Evolutionary conservation across 2,888 invertebrate genomes (phyloP).

Genomic region (Mythimna impura): DNA sequence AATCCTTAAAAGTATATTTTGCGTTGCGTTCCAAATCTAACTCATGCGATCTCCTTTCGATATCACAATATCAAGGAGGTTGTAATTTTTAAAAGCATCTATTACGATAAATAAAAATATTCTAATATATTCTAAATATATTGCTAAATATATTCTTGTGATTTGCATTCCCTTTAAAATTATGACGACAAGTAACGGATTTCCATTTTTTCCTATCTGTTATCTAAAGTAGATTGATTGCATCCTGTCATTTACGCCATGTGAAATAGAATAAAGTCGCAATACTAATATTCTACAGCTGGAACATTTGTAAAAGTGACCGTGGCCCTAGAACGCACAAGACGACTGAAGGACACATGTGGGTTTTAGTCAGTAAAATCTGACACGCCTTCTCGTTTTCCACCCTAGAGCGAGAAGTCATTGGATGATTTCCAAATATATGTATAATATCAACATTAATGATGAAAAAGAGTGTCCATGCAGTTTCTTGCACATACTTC

Average conservation of each 20-base stretch:
- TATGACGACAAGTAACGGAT: neutral
- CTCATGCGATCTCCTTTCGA: too few relatives aligned
- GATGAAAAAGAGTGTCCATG: too few relatives aligned
- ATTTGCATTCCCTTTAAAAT: neutral
- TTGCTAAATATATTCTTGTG: neutral
- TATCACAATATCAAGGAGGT: neutral
- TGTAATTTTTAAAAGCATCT: too few relatives aligned
- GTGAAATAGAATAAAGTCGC: constrained; percentile 7
- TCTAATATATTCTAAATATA: neutral
- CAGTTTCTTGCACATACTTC: too few relatives aligned
- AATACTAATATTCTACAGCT: neutral
- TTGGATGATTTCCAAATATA: too few relatives aligned
- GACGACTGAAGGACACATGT: neutral
- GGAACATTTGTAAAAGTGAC: neutral
- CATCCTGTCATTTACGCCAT: constrained; percentile 15
- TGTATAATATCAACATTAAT: too few relatives aligned
- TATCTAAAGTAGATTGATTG: constrained; percentile 9
- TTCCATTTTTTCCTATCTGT: constrained; percentile 2
- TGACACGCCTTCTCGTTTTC: too few relatives aligned
- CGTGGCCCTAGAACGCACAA: neutral
- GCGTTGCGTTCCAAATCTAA: too few relatives aligned
- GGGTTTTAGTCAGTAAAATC: neutral
- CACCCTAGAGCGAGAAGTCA: too few relatives aligned
- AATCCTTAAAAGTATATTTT: too few relatives aligned
- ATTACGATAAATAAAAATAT: neutral